These are phyloP conservation scores for Cataglyphis livida DNA, from an alignment of 2,888 invertebrate species.

Conservation along the genomic window DNA sequence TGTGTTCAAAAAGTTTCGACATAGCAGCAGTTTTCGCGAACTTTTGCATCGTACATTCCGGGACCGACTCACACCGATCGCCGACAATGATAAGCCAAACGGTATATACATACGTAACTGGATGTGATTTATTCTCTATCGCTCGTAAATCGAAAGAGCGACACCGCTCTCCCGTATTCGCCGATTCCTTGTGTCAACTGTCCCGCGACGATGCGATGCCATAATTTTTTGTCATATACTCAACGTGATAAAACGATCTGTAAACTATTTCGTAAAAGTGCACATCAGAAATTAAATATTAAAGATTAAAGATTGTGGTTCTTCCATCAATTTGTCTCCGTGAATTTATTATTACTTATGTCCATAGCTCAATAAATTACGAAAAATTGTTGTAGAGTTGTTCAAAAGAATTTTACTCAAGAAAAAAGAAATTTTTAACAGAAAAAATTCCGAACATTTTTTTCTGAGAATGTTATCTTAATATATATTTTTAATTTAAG, in stretches of 20 bases:
- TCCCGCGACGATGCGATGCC: conserved; percentile 19
- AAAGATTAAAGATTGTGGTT: neutral
- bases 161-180: conserved; percentile 30
- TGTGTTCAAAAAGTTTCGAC: conserved; percentile 42
- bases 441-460: neutral
- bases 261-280: neutral
- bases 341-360: neutral
- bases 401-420: too few species aligned
- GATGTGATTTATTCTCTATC: conserved; percentile 64
- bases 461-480: neutral
- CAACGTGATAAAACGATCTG: neutral
- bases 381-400: neutral
- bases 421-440: neutral
- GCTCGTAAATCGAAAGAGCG: conserved; percentile 59
- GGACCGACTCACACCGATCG: conserved; percentile 45
- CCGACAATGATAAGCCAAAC: conserved; percentile 61
- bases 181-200: conserved; percentile 49
- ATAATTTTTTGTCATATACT: conserved; percentile 41
- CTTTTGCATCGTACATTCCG: conserved; percentile 11
- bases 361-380: neutral
- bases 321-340: neutral
- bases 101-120: conserved; percentile 14
- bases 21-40: conserved; percentile 39
- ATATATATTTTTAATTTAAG: neutral
- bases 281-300: neutral